Evolutionary conservation across 2,797 vertebrate genomes (phyloP).

Genomic region (Coccyzus lansbergi): DNA sequence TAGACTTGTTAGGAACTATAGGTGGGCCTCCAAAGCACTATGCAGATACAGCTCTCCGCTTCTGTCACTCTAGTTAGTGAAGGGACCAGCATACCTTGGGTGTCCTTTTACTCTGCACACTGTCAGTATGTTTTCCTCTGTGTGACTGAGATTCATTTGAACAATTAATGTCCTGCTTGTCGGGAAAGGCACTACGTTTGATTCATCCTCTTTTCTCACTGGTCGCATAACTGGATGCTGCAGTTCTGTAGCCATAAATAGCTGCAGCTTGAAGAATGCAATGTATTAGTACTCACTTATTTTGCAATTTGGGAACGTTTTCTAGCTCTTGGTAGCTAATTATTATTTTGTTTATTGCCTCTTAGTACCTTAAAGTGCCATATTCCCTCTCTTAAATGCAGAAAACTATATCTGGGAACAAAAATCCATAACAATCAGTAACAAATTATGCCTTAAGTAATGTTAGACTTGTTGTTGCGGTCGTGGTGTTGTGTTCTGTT

Average conservation of each 20-base stretch:
- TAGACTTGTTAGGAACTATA: background rate
- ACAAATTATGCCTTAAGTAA: background rate
- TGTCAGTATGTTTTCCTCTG: background rate
- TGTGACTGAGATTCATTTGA: background rate
- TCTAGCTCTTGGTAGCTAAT: slow-evolving; percentile 30
- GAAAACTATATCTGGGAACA: background rate
- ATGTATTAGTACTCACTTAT: slow-evolving; percentile 38
- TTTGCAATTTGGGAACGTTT: slow-evolving; percentile 53
- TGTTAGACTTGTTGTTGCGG: background rate
- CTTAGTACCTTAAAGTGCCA: slow-evolving; percentile 11
- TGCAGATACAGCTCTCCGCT: background rate
- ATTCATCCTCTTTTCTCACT: background rate
- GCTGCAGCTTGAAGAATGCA: background rate
- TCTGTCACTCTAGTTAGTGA: background rate
- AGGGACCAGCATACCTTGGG: background rate
- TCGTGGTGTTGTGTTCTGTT: background rate
- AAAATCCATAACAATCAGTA: background rate
- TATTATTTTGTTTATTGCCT: slow-evolving; percentile 37
- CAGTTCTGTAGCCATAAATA: slow-evolving; percentile 21
- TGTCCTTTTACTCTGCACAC: background rate
- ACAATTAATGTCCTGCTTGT: background rate
- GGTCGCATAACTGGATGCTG: slow-evolving; percentile 28
- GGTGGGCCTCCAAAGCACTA: background rate
- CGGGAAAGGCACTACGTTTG: background rate
- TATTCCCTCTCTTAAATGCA: background rate